Evolutionary conservation across 2,888 invertebrate genomes (phyloP).

Genomic region (Andrena marginata): DNA sequence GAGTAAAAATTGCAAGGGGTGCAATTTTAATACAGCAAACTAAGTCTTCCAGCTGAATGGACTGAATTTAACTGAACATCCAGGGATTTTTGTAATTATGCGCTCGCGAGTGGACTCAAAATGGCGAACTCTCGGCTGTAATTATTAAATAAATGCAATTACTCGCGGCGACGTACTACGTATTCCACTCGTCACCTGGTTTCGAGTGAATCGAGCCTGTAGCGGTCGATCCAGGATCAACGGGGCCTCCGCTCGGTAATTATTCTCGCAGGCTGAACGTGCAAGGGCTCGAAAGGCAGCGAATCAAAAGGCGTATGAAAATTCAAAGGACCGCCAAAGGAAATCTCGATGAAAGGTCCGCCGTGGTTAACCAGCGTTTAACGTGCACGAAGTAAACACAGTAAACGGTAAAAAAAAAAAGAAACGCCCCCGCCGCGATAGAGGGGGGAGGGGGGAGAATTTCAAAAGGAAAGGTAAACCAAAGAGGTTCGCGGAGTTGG

Average conservation of each 20-base stretch:
- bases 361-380: conserved; percentile 66
- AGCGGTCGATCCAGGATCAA: background rate
- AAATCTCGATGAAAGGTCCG: conserved; percentile 64
- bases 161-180: no score
- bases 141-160: no score
- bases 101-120: no score
- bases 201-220: background rate
- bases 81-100: no score
- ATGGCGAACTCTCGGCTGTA: no score
- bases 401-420: conserved; percentile 52
- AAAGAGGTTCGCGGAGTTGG: conserved; percentile 65
- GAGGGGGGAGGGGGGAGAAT: conserved; percentile 59
- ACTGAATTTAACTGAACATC: no score
- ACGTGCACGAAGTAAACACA: conserved; percentile 63
- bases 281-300: conserved; percentile 32
- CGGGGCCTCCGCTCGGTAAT: conserved; percentile 5
- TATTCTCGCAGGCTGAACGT: conserved; percentile 27
- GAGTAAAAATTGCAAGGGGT: no score
- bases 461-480: conserved; percentile 73
- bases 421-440: conserved; percentile 52
- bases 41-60: no score
- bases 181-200: no score
- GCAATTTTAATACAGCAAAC: no score
- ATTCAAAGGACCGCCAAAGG: conserved; percentile 46
- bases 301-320: conserved; percentile 42